A percentile compares a stretch with the other conserved stretches of the same genome.
These are phyloP conservation scores for Diadophis punctatus DNA, from an alignment of 2,113 vertebrate genomes.

Conservation along the genomic window DNA sequence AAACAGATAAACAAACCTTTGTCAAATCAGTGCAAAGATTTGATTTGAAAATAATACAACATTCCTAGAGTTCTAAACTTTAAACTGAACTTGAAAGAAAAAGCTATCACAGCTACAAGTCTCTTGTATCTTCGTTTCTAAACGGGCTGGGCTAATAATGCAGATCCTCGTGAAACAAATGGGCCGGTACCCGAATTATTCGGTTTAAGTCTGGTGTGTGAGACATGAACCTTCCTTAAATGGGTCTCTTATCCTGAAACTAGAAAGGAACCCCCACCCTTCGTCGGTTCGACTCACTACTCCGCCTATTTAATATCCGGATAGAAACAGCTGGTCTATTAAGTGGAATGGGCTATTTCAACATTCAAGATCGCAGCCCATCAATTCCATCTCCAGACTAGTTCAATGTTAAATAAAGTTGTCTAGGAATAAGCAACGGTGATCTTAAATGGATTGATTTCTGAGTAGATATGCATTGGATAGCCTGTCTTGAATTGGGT, in stretches of 20 bases:
- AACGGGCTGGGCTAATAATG: background rate
- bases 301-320: background rate
- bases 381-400: background rate
- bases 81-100: background rate
- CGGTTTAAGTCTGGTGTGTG: background rate
- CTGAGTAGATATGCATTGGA: background rate
- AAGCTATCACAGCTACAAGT: background rate
- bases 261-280: background rate
- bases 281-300: background rate
- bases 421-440: background rate
- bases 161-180: background rate
- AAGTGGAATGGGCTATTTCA: background rate
- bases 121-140: background rate
- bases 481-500: background rate
- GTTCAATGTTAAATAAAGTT: background rate
- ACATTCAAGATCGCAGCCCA: background rate
- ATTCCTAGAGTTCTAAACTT: background rate
- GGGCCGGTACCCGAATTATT: background rate
- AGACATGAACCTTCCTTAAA: background rate
- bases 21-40: background rate
- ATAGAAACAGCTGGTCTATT: background rate
- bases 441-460: background rate
- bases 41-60: background rate
- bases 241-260: background rate
- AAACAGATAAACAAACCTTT: background rate